Evolutionary conservation across 2,113 vertebrate genomes (phyloP).

Genomic region (Etia nguti): DNA sequence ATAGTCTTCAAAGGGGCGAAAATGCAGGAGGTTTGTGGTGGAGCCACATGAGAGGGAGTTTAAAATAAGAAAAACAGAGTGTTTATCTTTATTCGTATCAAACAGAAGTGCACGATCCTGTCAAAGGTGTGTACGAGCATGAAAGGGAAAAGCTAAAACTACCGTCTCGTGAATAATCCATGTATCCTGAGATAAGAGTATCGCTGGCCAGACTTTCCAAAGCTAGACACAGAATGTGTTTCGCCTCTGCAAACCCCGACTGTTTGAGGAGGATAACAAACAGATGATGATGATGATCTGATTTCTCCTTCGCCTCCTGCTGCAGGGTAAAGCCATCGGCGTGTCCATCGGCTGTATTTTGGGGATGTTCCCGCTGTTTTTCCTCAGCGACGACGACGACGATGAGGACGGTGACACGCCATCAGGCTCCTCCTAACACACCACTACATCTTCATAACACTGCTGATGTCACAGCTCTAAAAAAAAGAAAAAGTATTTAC

Average conservation of each 20-base stretch:
- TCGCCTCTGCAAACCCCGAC: not conserved
- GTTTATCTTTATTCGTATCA: not conserved
- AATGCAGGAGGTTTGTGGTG: not conserved
- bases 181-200: not conserved
- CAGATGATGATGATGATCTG: not conserved
- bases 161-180: not conserved
- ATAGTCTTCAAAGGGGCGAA: not conserved
- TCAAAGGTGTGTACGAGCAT: not conserved
- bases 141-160: not conserved
- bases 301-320: not conserved
- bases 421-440: not conserved
- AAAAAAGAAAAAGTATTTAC: not conserved
- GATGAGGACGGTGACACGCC: not conserved
- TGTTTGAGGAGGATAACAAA: not conserved
- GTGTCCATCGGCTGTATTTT: slow-evolving; percentile 91
- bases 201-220: accelerated
- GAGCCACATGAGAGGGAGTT: not conserved
- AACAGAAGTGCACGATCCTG: not conserved
- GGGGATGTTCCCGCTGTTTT: slow-evolving; percentile 96
- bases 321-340: slow-evolving; percentile 93
- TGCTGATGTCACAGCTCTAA: not conserved
- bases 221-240: not conserved
- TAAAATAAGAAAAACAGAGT: not conserved
- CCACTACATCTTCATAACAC: not conserved
- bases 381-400: slow-evolving; percentile 84